phyloP scores from a whole-genome alignment of 1,140 invertebrate species.

The Plectrocnemia conspersa region DNA sequence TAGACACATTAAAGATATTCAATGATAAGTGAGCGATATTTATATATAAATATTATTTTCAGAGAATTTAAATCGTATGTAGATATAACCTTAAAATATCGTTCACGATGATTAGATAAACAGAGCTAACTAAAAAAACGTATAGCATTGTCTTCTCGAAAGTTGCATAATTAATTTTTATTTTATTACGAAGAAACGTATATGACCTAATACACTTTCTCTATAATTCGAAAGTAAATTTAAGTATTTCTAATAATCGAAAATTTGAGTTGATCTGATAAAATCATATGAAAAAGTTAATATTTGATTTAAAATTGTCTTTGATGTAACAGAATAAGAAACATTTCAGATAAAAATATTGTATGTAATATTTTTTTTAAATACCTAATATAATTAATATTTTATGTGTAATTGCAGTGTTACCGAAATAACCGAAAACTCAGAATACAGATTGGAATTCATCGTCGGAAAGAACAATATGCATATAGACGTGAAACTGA shows the following conservation, averaged over 20 bases:
- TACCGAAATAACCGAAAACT: slow-evolving; percentile 61
- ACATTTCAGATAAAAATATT: neutral
- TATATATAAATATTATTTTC: neutral
- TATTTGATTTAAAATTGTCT: neutral
- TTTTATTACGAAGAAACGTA: neutral
- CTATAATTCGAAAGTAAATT: neutral
- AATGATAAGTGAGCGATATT: slow-evolving; percentile 13
- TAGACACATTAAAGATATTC: slow-evolving; percentile 23
- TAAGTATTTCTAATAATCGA: neutral
- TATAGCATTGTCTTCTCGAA: too few species aligned
- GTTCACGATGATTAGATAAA: neutral
- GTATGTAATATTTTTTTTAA: neutral
- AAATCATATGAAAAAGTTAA: neutral
- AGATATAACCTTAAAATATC: neutral
- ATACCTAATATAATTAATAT: neutral
- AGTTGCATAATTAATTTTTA: neutral
- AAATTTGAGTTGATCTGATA: neutral
- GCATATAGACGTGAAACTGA: slow-evolving; percentile 58
- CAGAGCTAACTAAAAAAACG: too few species aligned
- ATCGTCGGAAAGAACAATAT: slow-evolving; percentile 57
- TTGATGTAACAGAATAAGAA: neutral
- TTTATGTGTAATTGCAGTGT: slow-evolving; percentile 53
- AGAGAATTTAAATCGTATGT: neutral
- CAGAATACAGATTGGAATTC: slow-evolving; percentile 69
- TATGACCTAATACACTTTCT: neutral